Conservation (phyloP, 1,140 invertebrate genomes). For the Bombus soroeensis region DNA sequence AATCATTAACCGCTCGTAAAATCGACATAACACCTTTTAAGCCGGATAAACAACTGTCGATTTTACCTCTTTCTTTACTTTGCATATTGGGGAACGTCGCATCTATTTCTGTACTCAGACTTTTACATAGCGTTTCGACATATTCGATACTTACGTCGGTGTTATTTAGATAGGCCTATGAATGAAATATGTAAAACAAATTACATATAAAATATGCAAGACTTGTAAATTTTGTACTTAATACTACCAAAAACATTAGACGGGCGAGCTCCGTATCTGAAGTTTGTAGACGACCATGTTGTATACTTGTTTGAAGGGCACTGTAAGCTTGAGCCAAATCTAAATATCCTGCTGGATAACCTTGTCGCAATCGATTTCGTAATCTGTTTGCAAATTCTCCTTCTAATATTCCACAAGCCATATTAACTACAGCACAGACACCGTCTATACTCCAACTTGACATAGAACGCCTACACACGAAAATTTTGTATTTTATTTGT, state of each 20-base stretch:
- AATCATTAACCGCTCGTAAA: slow-evolving; percentile 91
- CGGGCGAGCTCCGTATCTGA: slow-evolving; percentile 91
- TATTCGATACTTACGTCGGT: slow-evolving; percentile 96
- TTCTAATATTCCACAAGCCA: slow-evolving; percentile 94
- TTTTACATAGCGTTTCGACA: slow-evolving; percentile 90
- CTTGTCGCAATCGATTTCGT: slow-evolving; percentile 89
- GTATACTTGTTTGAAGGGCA: slow-evolving; percentile 91
- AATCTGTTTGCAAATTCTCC: slow-evolving; percentile 92
- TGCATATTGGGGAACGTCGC: slow-evolving; percentile 85
- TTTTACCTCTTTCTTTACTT: slow-evolving; percentile 87
- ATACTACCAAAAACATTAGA: slow-evolving; percentile 87
- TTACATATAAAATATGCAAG: slow-evolving; percentile 11
- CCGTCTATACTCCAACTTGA: slow-evolving; percentile 96
- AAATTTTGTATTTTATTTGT: slow-evolving; percentile 24
- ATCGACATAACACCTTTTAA: slow-evolving; percentile 89
- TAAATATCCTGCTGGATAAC: slow-evolving; percentile 93
- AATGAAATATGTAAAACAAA: neutral
- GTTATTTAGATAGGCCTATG: slow-evolving; percentile 94
- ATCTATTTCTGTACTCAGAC: slow-evolving; percentile 88
- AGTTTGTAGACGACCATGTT: slow-evolving; percentile 91
- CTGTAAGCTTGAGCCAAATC: slow-evolving; percentile 91
- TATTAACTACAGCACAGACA: slow-evolving; percentile 98
- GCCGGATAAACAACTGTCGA: slow-evolving; percentile 90
- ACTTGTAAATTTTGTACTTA: slow-evolving; percentile 1
- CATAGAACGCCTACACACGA: slow-evolving; percentile 88